Percentiles rank a stretch among this genome's conserved stretches.
These are phyloP conservation scores for Campaea margaritaria DNA, from an alignment of 2,888 invertebrate genomes.

Conservation along the genomic window DNA sequence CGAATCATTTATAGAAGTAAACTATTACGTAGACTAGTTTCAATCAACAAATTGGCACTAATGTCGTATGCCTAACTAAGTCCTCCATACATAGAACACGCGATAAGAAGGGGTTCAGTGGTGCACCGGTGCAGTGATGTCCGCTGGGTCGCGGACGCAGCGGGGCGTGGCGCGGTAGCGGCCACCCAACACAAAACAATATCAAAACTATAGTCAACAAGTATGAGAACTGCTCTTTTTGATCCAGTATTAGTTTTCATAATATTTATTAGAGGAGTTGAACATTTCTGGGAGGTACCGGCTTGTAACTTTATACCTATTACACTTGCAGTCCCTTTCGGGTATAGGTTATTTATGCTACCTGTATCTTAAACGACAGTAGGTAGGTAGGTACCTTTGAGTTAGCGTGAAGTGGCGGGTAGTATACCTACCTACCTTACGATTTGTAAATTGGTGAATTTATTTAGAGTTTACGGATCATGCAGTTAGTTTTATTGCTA, in stretches of 20 bases:
- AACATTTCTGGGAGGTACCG: too few species aligned
- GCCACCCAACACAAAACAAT: conserved; percentile 10
- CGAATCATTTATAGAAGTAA: too few species aligned
- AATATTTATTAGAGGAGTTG: too few species aligned
- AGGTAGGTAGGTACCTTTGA: too few species aligned
- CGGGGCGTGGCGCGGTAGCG: conserved; percentile 21
- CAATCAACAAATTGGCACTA: too few species aligned
- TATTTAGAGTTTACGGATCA: not conserved
- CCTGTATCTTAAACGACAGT: too few species aligned
- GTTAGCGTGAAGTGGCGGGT: too few species aligned
- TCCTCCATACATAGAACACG: conserved; percentile 21
- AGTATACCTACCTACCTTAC: too few species aligned
- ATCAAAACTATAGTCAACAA: not conserved
- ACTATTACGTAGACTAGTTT: too few species aligned
- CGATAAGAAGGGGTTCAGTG: conserved; percentile 3
- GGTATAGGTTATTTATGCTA: too few species aligned
- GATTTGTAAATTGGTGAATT: too few species aligned
- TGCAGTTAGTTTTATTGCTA: conserved; percentile 8
- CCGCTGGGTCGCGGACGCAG: not conserved
- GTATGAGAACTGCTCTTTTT: conserved; percentile 1
- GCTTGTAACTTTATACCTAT: not conserved
- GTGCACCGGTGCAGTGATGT: too few species aligned
- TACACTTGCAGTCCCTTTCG: not conserved
- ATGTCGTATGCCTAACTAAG: conserved; percentile 3
- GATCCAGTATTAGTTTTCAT: not conserved